phyloP scores from a whole-genome alignment of 2,888 invertebrate genomes.

The Bellardia bayeri region DNA sequence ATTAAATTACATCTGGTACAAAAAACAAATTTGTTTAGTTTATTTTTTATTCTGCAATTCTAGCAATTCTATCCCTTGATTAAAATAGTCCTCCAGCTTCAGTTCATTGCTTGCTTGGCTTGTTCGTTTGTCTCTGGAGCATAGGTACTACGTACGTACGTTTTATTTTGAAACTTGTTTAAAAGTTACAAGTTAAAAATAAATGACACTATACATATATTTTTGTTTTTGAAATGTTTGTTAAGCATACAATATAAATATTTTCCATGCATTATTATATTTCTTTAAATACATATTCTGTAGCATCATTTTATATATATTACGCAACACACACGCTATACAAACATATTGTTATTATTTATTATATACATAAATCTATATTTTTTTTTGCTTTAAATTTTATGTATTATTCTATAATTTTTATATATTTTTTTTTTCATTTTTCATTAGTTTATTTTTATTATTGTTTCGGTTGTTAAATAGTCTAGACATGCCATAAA shows the following conservation, averaged over 20 bases:
- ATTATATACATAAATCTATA: slow-evolving; percentile 21
- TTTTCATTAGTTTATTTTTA: slow-evolving; percentile 22
- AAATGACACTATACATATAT: neutral
- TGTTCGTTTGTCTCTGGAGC: no score
- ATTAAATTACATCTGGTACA: no score
- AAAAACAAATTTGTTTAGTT: no score
- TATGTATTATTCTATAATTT: neutral
- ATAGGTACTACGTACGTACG: no score
- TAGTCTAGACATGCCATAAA: slow-evolving; percentile 67
- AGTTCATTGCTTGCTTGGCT: no score
- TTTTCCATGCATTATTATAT: neutral
- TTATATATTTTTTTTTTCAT: neutral
- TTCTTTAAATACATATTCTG: neutral
- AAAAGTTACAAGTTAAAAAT: neutral
- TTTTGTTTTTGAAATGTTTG: slow-evolving; percentile 1
- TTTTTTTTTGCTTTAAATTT: neutral
- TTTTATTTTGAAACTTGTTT: neutral
- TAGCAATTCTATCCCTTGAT: no score
- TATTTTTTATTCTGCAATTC: no score
- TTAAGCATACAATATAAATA: neutral
- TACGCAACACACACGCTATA: neutral
- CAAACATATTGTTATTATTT: slow-evolving; percentile 59
- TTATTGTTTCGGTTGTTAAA: slow-evolving; percentile 55
- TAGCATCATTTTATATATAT: neutral
- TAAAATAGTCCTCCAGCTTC: no score